Evolutionary conservation across 1,140 invertebrate species (phyloP), one percentile per base, ranked within the genome.

Genomic region (Cataglyphis hispanica): DNA sequence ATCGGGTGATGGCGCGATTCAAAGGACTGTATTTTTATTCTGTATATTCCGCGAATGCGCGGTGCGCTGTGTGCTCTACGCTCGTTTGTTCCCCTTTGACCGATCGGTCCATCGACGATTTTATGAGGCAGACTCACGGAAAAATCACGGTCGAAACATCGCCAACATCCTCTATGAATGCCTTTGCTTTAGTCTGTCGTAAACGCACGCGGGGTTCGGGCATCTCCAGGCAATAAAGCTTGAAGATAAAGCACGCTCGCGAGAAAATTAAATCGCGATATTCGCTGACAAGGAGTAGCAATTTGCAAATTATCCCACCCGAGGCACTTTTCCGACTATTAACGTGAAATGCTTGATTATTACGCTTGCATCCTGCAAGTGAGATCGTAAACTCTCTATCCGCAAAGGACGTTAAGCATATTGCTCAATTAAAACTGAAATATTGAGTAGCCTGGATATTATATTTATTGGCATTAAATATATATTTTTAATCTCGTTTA

Each of bases 1-100:
- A 89, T 77, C 85, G 56, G 1, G n/a, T 40, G 34, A 74, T 83
- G 78, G 72, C 50, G 43, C 76, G 87, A 85, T 87, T 91, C 90
- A 86, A 89, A 89, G 87, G 75, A 85, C 77, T 53, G 40, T 74
- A 58, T 83, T 84, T 64, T 84, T 66, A 72, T 80, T 90, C 86
- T 85, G 84, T 87, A 74, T 76, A 74, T 76, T 77, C 61, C 74
- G 19, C 31, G 34, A 63, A 56, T 67, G 72, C 66, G 60, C 74
- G 13, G 72, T 60, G 60, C 74, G 13, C 86, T 83, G 78, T 83
- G 78, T 83, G 46, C 76, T 69, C 86, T 75, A 13, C 16, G 50
- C 61, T 53, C 69, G 80, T 72, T 61, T 46, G 58, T 84, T 46
- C 43, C 66, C 43, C 67, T 89, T 89, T 75, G 81, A 88, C 60